phyloP scores from a whole-genome alignment of 2,797 vertebrate genomes.

The Prionace glauca region DNA sequence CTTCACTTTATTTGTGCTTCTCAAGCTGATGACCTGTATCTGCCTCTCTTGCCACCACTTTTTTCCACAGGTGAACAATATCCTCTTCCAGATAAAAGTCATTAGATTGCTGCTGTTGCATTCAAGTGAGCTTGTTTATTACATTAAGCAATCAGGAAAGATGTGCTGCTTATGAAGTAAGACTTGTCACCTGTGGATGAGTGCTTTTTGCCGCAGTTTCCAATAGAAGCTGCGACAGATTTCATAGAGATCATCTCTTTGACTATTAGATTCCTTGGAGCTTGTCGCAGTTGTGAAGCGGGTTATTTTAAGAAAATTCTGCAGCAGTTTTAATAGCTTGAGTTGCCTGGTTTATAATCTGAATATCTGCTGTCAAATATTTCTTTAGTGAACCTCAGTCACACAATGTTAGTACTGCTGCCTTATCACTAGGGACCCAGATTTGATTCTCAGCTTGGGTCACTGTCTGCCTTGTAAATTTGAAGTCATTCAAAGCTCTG shows the following conservation, averaged over 20 bases:
- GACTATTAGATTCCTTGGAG: neutral
- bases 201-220: neutral
- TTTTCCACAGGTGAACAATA: neutral
- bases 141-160: neutral
- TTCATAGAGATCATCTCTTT: neutral
- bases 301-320: neutral
- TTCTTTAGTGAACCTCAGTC: neutral
- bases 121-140: no score
- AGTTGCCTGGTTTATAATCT: neutral
- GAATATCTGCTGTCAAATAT: neutral
- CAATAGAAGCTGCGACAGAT: neutral
- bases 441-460: no score
- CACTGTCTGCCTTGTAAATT: neutral
- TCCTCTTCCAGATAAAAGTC: neutral
- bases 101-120: neutral
- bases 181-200: neutral
- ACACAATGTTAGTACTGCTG: no score
- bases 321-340: neutral
- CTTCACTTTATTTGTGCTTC: neutral
- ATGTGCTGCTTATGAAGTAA: neutral
- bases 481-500: neutral
- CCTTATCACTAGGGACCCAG: no score
- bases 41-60: no score
- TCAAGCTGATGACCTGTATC: neutral
- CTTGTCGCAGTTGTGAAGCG: neutral